Evolutionary conservation across 2,113 vertebrate species (phyloP).

Genomic region (Numenius arquata): DNA sequence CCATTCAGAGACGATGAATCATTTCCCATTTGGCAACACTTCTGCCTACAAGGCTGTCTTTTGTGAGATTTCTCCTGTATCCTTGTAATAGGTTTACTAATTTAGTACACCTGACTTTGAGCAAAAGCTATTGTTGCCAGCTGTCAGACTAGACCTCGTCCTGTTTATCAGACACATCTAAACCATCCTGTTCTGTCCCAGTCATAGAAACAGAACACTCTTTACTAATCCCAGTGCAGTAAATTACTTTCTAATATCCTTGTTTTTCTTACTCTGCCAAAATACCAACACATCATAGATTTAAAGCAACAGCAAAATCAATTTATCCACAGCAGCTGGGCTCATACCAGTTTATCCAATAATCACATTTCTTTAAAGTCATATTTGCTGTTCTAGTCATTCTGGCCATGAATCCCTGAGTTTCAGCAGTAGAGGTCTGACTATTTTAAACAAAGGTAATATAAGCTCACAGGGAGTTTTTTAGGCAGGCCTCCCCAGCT

Average conservation of each 20-base stretch:
- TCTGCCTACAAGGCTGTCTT: conserved; percentile 67
- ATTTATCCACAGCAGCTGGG: conserved; percentile 28
- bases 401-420: not conserved
- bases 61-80: conserved; percentile 52
- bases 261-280: conserved; percentile 55
- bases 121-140: conserved; percentile 57
- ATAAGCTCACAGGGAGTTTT: conserved; percentile 17
- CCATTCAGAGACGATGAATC: conserved; percentile 83
- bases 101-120: conserved; percentile 66
- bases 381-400: conserved; percentile 12
- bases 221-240: conserved; percentile 12
- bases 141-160: conserved; percentile 69
- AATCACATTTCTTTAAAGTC: not conserved
- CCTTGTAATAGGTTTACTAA: conserved; percentile 68
- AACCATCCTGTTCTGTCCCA: conserved; percentile 27
- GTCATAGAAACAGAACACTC: conserved; percentile 6
- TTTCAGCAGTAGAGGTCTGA: not conserved
- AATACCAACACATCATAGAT: conserved; percentile 49
- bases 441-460: conserved; percentile 12
- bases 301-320: conserved; percentile 49
- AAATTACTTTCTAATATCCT: conserved; percentile 60
- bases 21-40: conserved; percentile 79
- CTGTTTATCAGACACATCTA: conserved; percentile 67
- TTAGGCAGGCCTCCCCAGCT: not conserved
- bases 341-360: not conserved